Percentiles rank a stretch among this genome's conserved stretches.
Conservation (phyloP, 2,888 invertebrate species). For the Phragmatobia fuliginosa region DNA sequence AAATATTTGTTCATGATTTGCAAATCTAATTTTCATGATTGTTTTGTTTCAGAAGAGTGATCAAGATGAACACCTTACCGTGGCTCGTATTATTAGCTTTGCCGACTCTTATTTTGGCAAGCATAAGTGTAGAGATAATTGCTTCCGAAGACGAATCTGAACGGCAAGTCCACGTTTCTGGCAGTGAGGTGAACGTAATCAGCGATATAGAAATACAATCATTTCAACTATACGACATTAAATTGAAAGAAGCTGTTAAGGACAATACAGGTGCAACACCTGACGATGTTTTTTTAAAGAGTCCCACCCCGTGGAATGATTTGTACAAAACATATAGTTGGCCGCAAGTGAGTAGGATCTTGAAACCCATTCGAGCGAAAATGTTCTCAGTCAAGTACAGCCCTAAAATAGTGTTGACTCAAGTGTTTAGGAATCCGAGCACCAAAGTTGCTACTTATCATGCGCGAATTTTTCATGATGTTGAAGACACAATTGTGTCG, state of each 20-base stretch:
- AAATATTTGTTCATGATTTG: neutral
- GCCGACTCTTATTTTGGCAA: constrained; percentile 45
- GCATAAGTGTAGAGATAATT: constrained; percentile 53
- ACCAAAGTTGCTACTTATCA: neutral
- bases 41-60: constrained; percentile 5
- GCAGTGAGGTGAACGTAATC: constrained; percentile 45
- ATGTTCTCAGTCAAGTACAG: constrained; percentile 17
- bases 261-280: constrained; percentile 54
- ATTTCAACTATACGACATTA: constrained; percentile 56
- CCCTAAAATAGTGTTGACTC: constrained; percentile 15
- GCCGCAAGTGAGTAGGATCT: constrained; percentile 56
- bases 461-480: constrained; percentile 15
- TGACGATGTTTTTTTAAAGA: constrained; percentile 36
- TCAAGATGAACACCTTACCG: constrained; percentile 1
- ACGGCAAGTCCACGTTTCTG: constrained; percentile 40
- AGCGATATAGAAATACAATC: constrained; percentile 53
- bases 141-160: constrained; percentile 40
- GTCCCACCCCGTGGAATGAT: constrained; percentile 68
- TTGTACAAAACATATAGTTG: constrained; percentile 57
- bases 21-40: neutral
- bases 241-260: constrained; percentile 50
- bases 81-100: constrained; percentile 18
- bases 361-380: constrained; percentile 47
- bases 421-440: constrained; percentile 36
- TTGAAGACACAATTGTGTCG: constrained; percentile 34